phyloP scores from a whole-genome alignment of 2,113 vertebrate genomes.

The Ptilorrhoa leucosticta region DNA sequence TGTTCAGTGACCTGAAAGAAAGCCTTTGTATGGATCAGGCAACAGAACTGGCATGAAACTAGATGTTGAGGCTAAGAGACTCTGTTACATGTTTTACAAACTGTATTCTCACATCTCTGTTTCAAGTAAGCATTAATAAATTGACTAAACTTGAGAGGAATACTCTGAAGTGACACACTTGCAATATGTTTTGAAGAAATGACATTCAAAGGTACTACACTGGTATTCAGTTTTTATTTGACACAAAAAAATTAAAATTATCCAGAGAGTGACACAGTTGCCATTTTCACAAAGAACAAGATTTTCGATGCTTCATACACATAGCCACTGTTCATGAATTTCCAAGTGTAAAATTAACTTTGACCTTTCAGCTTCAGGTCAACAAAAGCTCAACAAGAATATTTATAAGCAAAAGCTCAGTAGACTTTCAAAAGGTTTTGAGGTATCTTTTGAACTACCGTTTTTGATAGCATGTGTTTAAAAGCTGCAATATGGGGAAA shows the following conservation, averaged over 20 bases:
- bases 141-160: not conserved
- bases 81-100: not conserved
- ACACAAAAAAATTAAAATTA: not conserved
- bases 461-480: not conserved
- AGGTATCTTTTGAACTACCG: not conserved
- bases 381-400: not conserved
- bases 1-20: not conserved
- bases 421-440: not conserved
- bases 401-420: not conserved
- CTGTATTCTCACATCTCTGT: not conserved
- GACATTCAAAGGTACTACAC: not conserved
- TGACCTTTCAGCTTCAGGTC: not conserved
- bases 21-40: not conserved
- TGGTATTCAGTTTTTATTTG: not conserved
- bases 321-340: not conserved
- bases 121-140: not conserved
- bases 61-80: not conserved
- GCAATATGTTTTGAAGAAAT: not conserved
- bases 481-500: not conserved
- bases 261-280: not conserved
- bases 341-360: not conserved
- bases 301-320: not conserved
- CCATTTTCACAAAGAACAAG: not conserved
- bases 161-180: not conserved
- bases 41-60: not conserved